phyloP scores from a whole-genome alignment of 2,888 invertebrate genomes.

The Dysmachus trigonus region DNA sequence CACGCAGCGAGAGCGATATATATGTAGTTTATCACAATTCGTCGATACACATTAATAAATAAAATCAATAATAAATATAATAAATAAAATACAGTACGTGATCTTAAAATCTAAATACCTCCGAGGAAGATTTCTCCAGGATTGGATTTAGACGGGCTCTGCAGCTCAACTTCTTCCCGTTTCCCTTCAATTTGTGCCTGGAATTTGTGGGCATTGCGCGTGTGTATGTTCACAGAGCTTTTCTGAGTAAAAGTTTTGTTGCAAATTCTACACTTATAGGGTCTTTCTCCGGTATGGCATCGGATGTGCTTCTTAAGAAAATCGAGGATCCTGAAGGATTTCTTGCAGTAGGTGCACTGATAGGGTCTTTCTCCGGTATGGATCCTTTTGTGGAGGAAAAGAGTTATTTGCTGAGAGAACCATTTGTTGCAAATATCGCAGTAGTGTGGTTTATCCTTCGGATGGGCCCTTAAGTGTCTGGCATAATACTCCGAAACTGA shows the following conservation, averaged over 20 bases:
- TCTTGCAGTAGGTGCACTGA: neutral
- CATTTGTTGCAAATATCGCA: slow-evolving; percentile 6
- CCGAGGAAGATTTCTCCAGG: neutral
- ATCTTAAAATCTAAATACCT: neutral
- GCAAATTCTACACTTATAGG: neutral
- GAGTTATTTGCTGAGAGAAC: neutral
- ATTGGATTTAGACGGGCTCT: neutral
- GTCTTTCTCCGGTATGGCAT: slow-evolving; percentile 24
- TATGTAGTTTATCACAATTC: neutral
- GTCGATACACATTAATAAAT: neutral
- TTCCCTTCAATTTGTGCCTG: neutral
- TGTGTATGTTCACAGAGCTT: neutral
- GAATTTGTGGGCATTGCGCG: neutral
- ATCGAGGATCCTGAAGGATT: slow-evolving; percentile 9
- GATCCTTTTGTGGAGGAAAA: neutral
- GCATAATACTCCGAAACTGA: neutral
- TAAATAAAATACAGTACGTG: neutral
- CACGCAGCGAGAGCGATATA: neutral
- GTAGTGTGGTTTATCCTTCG: neutral
- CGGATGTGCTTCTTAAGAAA: slow-evolving; percentile 21
- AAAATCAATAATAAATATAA: neutral
- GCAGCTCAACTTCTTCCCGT: neutral
- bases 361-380: slow-evolving; percentile 23
- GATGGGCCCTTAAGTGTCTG: neutral
- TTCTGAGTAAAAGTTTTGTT: neutral